Base-by-base conservation (phyloP, 2,113 vertebrate species). In the Turnix velox region DNA sequence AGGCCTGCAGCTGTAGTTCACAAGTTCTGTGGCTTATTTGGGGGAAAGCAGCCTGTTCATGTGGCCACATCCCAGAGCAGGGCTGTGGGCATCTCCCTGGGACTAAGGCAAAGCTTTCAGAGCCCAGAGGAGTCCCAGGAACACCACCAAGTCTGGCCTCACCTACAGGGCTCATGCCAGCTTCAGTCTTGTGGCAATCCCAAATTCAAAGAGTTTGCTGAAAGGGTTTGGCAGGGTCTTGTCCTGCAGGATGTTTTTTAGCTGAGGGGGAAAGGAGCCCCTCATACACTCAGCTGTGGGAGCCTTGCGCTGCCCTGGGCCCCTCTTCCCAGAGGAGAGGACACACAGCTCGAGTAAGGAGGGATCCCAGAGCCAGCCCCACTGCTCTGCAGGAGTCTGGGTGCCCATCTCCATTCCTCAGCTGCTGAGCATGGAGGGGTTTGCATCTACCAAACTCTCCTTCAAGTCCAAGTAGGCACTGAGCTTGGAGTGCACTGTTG, bases 381-480 rank as follows among this genome's bases (percentile, higher is more conserved):
- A 7, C 39, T 9, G n/a, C 42, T 28, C 35, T 2, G 3, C 18
- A 11, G 33, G 66, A 48, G 19, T 7, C 67, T 37, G 43, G 31
- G 19, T 9, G 33, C 23, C 57, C 2, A 0, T 28, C 24, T n/a
- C n/a, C n/a, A 10, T 23, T n/a, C n/a, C n/a, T n/a, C n/a, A n/a
- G n/a, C n/a, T n/a, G n/a, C n/a, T n/a, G n/a, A n/a, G 10, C 27
- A 1, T 0, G 0, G 35, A 12, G 22, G 6, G 1, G 1, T 7
- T 19, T 23, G 55, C 30, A 15, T 22, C 37, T 17, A 37, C 78
- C 55, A 59, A 59, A 23, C 24, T 95, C 91, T 99, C 99, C 99
- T 99, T 99, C 67, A 99, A 96, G 97, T 99, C 99, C 0, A 99
- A 99, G 96, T 99, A 99, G 7, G 99, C 99, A 2, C 99, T 99